Conservation (phyloP, 64 coral and sea anemone genomes). For the Stichodactyla helianthus region DNA sequence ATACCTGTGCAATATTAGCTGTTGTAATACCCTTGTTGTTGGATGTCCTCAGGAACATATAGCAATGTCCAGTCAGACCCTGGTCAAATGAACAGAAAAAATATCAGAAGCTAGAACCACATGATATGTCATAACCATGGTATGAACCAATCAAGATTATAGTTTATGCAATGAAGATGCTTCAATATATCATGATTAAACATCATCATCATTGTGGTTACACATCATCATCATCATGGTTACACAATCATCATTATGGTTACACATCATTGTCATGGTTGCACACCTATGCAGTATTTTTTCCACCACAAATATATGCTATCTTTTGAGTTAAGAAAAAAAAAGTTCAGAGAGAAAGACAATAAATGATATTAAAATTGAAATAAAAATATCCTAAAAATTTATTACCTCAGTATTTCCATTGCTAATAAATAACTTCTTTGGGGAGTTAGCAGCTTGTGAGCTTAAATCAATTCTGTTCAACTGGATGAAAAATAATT, state of each 20-base stretch:
- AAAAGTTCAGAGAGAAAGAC: background rate
- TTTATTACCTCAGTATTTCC: constrained; percentile 69
- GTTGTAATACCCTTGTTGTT: constrained; percentile 66
- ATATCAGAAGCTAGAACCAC: background rate
- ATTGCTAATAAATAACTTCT: constrained; percentile 85
- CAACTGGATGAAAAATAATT: constrained; percentile 26
- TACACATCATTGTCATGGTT: too few relatives aligned
- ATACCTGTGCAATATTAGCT: constrained; percentile 89
- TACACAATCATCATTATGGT: too few relatives aligned
- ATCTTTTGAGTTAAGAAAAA: too few relatives aligned
- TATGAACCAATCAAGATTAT: too few relatives aligned
- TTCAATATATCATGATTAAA: too few relatives aligned
- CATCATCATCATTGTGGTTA: too few relatives aligned
- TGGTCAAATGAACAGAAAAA: constrained; percentile 18
- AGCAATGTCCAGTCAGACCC: constrained; percentile 70
- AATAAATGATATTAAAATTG: too few relatives aligned
- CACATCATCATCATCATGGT: too few relatives aligned
- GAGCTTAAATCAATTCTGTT: constrained; percentile 78
- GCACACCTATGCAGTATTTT: too few relatives aligned
- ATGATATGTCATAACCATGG: background rate
- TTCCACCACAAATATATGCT: too few relatives aligned
- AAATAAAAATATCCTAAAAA: background rate
- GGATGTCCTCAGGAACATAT: constrained; percentile 65
- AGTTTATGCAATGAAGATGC: too few relatives aligned
- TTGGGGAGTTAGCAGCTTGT: constrained; percentile 87